Conservation (phyloP, 1,140 invertebrate genomes). For the Drosophila obscura region DNA sequence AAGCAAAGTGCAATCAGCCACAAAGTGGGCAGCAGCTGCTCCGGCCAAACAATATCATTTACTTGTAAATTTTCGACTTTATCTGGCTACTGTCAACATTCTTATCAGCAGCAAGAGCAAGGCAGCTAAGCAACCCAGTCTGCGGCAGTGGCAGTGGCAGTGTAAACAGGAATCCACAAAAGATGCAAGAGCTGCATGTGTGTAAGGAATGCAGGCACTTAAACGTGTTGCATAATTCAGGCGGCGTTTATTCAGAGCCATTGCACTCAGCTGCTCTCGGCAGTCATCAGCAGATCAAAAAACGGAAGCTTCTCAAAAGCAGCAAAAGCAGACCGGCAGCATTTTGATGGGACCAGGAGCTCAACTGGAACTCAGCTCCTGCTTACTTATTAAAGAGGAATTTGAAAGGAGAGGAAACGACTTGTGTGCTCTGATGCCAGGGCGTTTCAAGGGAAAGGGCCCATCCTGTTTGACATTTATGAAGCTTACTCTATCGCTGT, state of each 20-base stretch:
- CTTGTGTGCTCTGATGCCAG: constrained; percentile 20
- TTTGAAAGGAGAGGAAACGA: constrained; percentile 25
- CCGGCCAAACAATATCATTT: constrained; percentile 53
- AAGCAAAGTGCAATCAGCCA: constrained; percentile 41
- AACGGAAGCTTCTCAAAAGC: constrained; percentile 58
- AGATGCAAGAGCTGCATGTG: constrained; percentile 23
- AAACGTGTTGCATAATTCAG: constrained; percentile 76
- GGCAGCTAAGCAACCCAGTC: constrained; percentile 11
- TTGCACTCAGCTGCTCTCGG: constrained; percentile 45
- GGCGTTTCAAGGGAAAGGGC: constrained; percentile 14
- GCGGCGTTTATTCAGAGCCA: constrained; percentile 68
- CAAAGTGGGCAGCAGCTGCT: constrained; percentile 47
- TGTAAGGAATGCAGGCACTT: constrained; percentile 67
- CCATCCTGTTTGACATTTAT: constrained; percentile 52
- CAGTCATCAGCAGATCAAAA: constrained; percentile 61
- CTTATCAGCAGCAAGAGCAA: constrained; percentile 33
- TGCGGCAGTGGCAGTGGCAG: neutral
- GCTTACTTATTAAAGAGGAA: constrained; percentile 60
- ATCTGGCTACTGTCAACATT: constrained; percentile 58
- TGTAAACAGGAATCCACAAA: constrained; percentile 49
- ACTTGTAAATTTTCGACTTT: constrained; percentile 55
- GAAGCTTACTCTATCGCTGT: constrained; percentile 49
- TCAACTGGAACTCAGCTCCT: constrained; percentile 41
- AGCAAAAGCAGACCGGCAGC: constrained; percentile 24
- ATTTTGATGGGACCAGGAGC: constrained; percentile 44